phyloP scores from a whole-genome alignment of 1,140 invertebrate species.

The Stegodyphus mimosarum region DNA sequence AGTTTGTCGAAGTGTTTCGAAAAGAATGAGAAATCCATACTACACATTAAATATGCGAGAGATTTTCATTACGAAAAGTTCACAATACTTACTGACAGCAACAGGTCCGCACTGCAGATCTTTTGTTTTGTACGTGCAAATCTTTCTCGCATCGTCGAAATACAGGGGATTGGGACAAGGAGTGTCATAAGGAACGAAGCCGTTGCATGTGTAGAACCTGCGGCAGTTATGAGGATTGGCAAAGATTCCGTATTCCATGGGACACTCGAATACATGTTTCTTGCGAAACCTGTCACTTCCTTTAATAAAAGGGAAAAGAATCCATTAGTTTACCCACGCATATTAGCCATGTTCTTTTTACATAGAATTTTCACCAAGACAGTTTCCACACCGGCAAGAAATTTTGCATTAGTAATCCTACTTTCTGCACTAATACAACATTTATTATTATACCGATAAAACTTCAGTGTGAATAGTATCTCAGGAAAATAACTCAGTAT shows the following conservation, averaged over 20 bases:
- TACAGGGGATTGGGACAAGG: conserved; percentile 86
- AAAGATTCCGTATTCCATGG: conserved; percentile 81
- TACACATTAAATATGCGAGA: too few species aligned
- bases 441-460: too few species aligned
- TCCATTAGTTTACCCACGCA: neutral
- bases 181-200: conserved; percentile 84
- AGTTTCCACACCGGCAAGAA: neutral
- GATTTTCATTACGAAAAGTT: neutral
- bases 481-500: too few species aligned
- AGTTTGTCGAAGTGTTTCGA: too few species aligned
- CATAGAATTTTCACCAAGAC: too few species aligned
- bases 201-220: conserved; percentile 88
- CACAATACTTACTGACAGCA: conserved; percentile 62
- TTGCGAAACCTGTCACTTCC: conserved; percentile 11
- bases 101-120: conserved; percentile 91
- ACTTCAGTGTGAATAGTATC: too few species aligned
- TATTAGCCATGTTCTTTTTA: neutral
- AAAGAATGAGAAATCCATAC: too few species aligned
- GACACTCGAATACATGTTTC: conserved; percentile 73
- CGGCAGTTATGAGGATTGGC: conserved; percentile 89
- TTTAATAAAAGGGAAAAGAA: neutral
- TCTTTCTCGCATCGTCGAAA: conserved; percentile 90
- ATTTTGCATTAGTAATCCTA: neutral
- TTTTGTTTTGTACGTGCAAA: conserved; percentile 86
- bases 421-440: too few species aligned